Base-by-base conservation (phyloP, 1,140 invertebrate genomes). In the Pomacea maculata region DNA sequence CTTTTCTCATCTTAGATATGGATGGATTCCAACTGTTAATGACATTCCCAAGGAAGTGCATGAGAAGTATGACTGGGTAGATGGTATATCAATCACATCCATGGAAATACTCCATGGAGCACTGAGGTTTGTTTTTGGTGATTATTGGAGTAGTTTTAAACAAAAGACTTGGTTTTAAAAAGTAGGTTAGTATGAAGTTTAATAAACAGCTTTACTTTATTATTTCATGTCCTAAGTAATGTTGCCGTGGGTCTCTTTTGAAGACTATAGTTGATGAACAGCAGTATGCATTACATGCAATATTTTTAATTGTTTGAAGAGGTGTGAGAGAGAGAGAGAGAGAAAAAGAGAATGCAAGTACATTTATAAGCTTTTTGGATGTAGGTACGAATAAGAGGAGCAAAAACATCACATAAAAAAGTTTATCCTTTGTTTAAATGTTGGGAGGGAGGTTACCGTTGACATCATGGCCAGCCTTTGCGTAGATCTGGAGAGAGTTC, bases 61-160 rank as follows among this genome's bases (percentile, higher is more conserved):
- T 55, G 64, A 86, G 34, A 86, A 86, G 78, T 91, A 90, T 81
- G 52, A 83, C 52, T 92, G 90, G 90, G 84, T 91, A 21, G 82
- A 84, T 17, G 85, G 85, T 12, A 83, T 88, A 14, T 92, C 91
- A 12, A 90, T 92, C 21, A 92, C 91, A 34, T 88, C 87, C 52
- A 92, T 91, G 90, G 91, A 92, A 82, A 86, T 92, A 57, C 77
- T 92, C 57, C 87, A 90, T 86, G 91, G 90, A 64, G 89, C 88
- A 17, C 88, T 86, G 76, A 87, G 89, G 89, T 89, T 63, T 63
- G 77, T 65, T 76, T 61, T 17, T 61, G 8, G 9, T 61, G 11
- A 61, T 14, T 17, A 61, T 45, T 45, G 34, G 34, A 4, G 34
- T 45, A 45, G 2, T 45, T 45, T 45, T 45, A 45, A 45, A 45